These are phyloP conservation scores for Lepidocolaptes lacrymiger DNA, from an alignment of 2,797 vertebrate genomes.

Conservation along the genomic window DNA sequence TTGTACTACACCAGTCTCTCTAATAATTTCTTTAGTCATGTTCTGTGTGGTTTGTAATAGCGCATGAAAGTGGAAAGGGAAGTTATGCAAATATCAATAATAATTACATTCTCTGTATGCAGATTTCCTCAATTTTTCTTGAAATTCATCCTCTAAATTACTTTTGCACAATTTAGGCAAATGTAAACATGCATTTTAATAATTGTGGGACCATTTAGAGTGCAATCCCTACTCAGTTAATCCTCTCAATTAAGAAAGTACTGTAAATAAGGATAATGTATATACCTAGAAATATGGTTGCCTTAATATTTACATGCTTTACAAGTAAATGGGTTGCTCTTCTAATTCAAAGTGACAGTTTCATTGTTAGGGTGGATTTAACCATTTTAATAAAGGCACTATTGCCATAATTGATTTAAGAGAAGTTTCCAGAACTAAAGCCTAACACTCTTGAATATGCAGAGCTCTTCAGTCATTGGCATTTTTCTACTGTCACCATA, in stretches of 20 bases:
- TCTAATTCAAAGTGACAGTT: slow-evolving; percentile 20
- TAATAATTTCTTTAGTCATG: slow-evolving; percentile 57
- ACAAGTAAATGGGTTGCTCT: not conserved
- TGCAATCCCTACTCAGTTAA: slow-evolving; percentile 60
- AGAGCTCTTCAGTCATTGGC: not conserved
- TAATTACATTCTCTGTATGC: slow-evolving; percentile 69
- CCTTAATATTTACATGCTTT: slow-evolving; percentile 64
- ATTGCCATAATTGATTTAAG: not conserved
- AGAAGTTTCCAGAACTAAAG: not conserved
- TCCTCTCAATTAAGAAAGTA: slow-evolving; percentile 45
- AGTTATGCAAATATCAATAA: slow-evolving; percentile 74
- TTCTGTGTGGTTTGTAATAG: slow-evolving; percentile 61
- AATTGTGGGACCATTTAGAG: slow-evolving; percentile 63
- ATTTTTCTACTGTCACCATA: not conserved
- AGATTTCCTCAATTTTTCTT: slow-evolving; percentile 72
- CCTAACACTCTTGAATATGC: not conserved
- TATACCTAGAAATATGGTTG: slow-evolving; percentile 33
- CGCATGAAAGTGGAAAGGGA: slow-evolving; percentile 48
- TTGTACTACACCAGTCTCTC: slow-evolving; percentile 60
- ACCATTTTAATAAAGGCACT: not conserved
- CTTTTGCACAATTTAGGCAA: slow-evolving; percentile 71
- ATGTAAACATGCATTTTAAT: slow-evolving; percentile 69
- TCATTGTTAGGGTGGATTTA: slow-evolving; percentile 20
- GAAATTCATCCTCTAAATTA: slow-evolving; percentile 75
- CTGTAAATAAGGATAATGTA: slow-evolving; percentile 69